These are phyloP conservation scores for Villa cingulata DNA, from an alignment of 2,888 invertebrate genomes.

Conservation along the genomic window DNA sequence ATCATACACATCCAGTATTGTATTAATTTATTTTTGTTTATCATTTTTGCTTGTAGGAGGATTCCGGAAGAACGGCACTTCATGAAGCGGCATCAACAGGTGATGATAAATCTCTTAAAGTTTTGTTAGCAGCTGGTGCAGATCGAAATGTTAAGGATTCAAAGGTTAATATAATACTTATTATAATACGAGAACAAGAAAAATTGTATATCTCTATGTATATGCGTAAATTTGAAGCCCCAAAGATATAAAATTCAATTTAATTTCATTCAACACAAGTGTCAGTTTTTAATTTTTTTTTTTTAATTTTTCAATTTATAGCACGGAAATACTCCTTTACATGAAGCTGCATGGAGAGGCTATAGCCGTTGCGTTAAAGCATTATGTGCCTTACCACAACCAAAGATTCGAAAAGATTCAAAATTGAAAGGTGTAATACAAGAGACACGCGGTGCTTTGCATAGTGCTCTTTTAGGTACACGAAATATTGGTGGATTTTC, in stretches of 20 bases:
- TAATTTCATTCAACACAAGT: neutral
- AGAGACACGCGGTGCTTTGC: slow-evolving; percentile 38
- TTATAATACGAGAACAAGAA: too few species aligned
- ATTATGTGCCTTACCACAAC: slow-evolving; percentile 37
- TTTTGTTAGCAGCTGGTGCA: slow-evolving; percentile 22
- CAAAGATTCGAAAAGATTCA: slow-evolving; percentile 14
- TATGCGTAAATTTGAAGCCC: too few species aligned
- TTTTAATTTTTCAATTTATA: slow-evolving; percentile 34
- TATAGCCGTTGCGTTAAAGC: slow-evolving; percentile 71
- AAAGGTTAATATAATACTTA: slow-evolving; percentile 10
- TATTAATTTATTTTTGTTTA: too few species aligned
- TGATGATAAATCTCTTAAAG: slow-evolving; percentile 25
- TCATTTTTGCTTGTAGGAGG: too few species aligned
- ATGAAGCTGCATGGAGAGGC: slow-evolving; percentile 93
- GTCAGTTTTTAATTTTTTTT: neutral
- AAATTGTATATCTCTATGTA: too few species aligned
- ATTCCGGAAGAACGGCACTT: slow-evolving; percentile 23
- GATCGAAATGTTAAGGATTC: slow-evolving; percentile 29
- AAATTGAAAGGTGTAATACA: slow-evolving; percentile 22
- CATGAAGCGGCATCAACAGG: slow-evolving; percentile 28
- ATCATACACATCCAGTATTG: too few species aligned
- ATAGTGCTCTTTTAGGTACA: slow-evolving; percentile 47
- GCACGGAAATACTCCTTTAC: slow-evolving; percentile 88
- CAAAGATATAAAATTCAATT: neutral
- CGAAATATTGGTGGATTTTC: slow-evolving; percentile 81